Evolutionary conservation across 2,113 vertebrate genomes (phyloP), one percentile per base, ranked within the genome.

Genomic region (Poecile atricapillus): DNA sequence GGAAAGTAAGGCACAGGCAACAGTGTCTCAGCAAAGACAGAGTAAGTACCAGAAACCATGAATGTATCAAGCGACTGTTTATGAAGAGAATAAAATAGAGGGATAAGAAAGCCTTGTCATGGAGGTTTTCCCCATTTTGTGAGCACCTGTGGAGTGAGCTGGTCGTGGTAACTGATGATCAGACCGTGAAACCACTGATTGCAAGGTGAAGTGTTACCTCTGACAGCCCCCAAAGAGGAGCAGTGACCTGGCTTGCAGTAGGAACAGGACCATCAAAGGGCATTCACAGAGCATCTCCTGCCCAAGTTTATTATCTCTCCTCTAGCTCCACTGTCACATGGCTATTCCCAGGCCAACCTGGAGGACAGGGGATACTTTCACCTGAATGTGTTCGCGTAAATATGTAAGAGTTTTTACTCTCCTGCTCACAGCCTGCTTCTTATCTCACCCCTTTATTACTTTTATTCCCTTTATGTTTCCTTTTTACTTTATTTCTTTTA

Each of bases 161-260:
- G n/a, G 20, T 5, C 4, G 2, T 1, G 18, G 39, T 39, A 50
- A 58, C 10, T 5, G 41, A 4, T 39, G 39, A 39, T 39, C 4
- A 62, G 59, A 21, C 52, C 3, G 5, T 13, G 59, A 41, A 78
- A 58, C 15, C 47, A 22, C 33, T 14, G 35, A 1, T 0, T 24
- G 41, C 50, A 67, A 22, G 41, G 35, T 33, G 21, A 52, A 31
- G 23, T 28, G 28, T 46, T 35, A 13, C 24, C 43, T 50, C 53
- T 56, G 24, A 62, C 68, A 22, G 21, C 6, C 23, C 44, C 24
- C 23, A n/a, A 28, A 47, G 44, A 39, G 23, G 2, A 75, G 55
- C 52, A 39, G 35, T 13, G 35, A 49, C 24, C 23, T 55, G 58
- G n/a, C 39, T 15, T 23, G 24, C 43, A 46, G 10, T 11, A 30